Base-by-base conservation (phyloP, 2,888 invertebrate species). In the Alloscopus bannaensis region DNA sequence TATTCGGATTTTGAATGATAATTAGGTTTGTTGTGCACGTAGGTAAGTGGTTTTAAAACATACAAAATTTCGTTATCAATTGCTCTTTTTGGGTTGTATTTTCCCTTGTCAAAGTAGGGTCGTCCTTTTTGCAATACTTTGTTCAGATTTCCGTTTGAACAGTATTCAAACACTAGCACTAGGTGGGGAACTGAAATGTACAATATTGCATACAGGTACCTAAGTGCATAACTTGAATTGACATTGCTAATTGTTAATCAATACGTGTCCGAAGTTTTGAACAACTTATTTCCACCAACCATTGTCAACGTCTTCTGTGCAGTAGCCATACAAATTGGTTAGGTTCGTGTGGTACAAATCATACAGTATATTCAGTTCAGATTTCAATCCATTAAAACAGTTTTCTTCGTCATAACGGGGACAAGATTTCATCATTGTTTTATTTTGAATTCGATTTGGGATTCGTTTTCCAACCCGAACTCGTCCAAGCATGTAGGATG, bases 71-170 rank as follows among this genome's bases (percentile, higher is more conserved):
- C 76, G 40, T 69, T 65, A 16, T 62, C 62, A 31, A 76, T 69
- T 1, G 62, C 69, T n/a, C 62, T 76, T 18, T 60, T 76, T 1
- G 76, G 69, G 20, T n/a, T 36, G 42, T 69, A 76, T 2, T 22
- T 62, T 29, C 69, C 76, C 18, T 16, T 22, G 31, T 76, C n/a
- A 31, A 42, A 81, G 18, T 66, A 71, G 0, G 65, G 42, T 2
- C 76, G 57, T 8, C 80, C 76, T 6, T 76, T 81, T 52, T 76
- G 70, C 3, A 81, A 42, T 26, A 76, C 62, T 55, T 76, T 81
- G 0, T 60, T 47, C 6, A 81, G 22, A 36, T 76, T 81, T 42
- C 80, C 80, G 24, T 81, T 81, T 0, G 75, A 59, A 24, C 80
- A 81, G 28, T 71, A 76, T 50, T 81, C 76, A 62, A 64, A 81